Percentiles rank a stretch among this genome's conserved stretches.
Conservation (phyloP, 2,113 vertebrate genomes). For the Rhodinocichla rosea region DNA sequence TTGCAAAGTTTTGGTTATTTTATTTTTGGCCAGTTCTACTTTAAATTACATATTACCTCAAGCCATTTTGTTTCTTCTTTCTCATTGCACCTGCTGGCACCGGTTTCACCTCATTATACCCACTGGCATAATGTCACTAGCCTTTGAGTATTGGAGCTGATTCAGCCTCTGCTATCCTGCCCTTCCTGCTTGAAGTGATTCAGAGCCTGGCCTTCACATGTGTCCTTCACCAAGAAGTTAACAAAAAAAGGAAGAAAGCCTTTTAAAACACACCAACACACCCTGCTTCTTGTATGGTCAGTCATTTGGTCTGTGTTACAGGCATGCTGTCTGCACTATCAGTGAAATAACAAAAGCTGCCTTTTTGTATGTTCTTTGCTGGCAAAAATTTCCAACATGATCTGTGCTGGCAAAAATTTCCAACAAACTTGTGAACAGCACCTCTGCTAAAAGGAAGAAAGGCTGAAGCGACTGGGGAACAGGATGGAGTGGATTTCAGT, state of each 20-base stretch:
- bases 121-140: background rate
- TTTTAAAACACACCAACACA: background rate
- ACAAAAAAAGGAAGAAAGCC: background rate
- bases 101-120: background rate
- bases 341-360: background rate
- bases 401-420: background rate
- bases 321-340: background rate
- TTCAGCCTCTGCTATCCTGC: background rate
- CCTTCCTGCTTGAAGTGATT: background rate
- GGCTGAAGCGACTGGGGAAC: rapidly evolving
- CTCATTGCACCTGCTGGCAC: background rate
- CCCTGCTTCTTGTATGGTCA: rapidly evolving
- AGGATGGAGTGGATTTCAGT: background rate
- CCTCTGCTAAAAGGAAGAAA: background rate
- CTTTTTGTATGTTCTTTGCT: background rate
- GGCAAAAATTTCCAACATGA: background rate
- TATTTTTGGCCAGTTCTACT: background rate
- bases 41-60: background rate
- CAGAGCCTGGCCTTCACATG: background rate
- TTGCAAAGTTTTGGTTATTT: background rate
- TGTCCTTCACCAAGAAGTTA: background rate
- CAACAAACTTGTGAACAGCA: background rate
- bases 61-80: background rate
- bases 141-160: background rate
- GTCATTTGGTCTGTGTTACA: background rate